Base-by-base conservation (phyloP, 1,140 invertebrate species). In the Patella vulgata region DNA sequence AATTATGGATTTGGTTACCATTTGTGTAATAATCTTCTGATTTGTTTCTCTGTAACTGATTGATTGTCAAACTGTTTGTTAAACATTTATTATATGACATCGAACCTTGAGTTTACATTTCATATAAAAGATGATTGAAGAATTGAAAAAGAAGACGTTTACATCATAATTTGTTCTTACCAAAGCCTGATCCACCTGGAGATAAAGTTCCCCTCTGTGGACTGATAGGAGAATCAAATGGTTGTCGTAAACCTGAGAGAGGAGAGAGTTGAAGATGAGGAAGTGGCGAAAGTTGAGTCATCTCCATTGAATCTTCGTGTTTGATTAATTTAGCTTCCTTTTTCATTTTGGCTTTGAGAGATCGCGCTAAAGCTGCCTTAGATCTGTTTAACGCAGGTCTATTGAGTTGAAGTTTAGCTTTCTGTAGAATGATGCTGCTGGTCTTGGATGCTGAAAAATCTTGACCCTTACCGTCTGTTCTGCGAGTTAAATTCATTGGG, bases 271-370 rank as follows among this genome's bases (percentile, higher is more conserved):
- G 31, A 9, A 55, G 68, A 28, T 55, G 57, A 1, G 51, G 59
- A 21, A 48, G 53, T 9, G 53, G 36, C n/a, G 54, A 51, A 17
- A 30, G 52, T 25, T 42, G 60, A 5, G 55, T 59, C 31, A 44
- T 36, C 27, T 58, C 51, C 47, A 9, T 30, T 44, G 36, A 48
- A 33, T 48, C 36, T 57, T 70, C 46, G 68, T 69, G 47, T 71
- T 64, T 40, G 14, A 14, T 36, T 5, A 68, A 59, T 54, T 70
- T 75, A 27, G 75, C 80, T 59, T 80, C 78, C 30, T 76, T 66
- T 60, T 81, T 79, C 72, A 84, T 76, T 66, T 83, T 73, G 17
- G 76, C 77, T 66, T 82, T 82, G 19, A 83, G 71, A 30, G 79
- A 79, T 12, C 73, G 55, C 0, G 78, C 80, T 30, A 82, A 55